Conservation (phyloP, 2,113 vertebrate species). For the Recurvirostra avosetta region DNA sequence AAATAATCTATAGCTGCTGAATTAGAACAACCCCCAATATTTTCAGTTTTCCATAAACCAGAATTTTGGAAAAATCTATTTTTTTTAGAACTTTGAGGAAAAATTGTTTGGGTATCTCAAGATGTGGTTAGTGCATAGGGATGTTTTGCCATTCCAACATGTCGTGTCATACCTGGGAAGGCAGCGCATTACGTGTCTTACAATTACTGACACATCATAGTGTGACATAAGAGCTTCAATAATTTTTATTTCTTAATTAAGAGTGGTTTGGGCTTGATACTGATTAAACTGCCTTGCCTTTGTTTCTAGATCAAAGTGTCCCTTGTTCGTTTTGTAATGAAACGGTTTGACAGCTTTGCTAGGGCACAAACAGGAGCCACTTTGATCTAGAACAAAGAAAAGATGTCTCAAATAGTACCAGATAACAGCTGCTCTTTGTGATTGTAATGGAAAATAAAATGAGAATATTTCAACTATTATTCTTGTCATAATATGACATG, state of each 20-base stretch:
- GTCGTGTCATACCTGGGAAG: not conserved
- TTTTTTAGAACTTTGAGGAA: not conserved
- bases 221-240: not conserved
- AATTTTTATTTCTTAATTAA: not conserved
- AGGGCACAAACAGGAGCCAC: not conserved
- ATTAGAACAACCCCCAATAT: not conserved
- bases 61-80: not conserved
- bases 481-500: slow-evolving; percentile 59
- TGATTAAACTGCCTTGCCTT: not conserved
- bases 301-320: slow-evolving; percentile 31
- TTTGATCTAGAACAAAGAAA: slow-evolving; percentile 28
- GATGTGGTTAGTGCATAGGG: not conserved
- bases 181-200: not conserved
- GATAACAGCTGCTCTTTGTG: slow-evolving; percentile 41
- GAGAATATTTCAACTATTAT: slow-evolving; percentile 35
- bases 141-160: not conserved
- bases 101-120: not conserved
- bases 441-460: slow-evolving; percentile 44
- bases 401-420: not conserved
- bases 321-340: not conserved
- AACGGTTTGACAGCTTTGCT: not conserved
- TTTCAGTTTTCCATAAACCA: not conserved
- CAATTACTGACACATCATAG: not conserved
- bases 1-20: not conserved
- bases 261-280: not conserved